A percentile compares a stretch with the other conserved stretches of the same genome.
Conservation (phyloP, 2,113 vertebrate genomes). For the Phylloscopus trochiloides region DNA sequence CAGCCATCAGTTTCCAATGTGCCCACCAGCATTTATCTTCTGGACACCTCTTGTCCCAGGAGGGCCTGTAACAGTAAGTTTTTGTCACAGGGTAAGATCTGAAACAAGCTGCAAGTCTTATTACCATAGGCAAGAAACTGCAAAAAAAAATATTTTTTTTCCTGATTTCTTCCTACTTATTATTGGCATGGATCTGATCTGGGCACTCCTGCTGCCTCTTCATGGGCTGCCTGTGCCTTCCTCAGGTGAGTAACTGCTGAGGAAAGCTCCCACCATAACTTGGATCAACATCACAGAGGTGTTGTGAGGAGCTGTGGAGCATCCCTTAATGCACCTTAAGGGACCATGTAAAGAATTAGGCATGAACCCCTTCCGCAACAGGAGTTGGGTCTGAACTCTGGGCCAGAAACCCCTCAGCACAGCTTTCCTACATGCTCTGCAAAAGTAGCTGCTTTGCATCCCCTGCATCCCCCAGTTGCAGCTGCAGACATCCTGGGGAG, state of each 20-base stretch:
- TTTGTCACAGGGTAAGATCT: background rate
- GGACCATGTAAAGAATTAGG: background rate
- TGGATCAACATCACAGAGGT: background rate
- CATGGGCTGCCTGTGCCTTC: background rate
- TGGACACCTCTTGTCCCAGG: background rate
- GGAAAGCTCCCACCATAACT: background rate
- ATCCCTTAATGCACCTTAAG: background rate
- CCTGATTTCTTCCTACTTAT: background rate
- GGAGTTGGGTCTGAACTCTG: background rate
- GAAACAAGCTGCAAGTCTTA: background rate
- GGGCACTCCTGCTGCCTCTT: background rate
- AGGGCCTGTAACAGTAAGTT: background rate
- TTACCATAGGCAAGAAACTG: background rate
- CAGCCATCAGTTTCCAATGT: background rate
- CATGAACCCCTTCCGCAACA: fast-evolving
- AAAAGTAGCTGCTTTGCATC: background rate
- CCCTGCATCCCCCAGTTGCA: background rate
- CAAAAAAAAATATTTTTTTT: background rate
- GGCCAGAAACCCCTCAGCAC: background rate
- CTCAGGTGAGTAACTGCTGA: background rate
- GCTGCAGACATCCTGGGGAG: background rate
- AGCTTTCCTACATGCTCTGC: background rate
- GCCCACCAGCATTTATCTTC: background rate
- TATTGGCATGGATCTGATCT: background rate
- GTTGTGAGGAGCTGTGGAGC: background rate